phyloP scores from a whole-genome alignment of 1,140 invertebrate species.

The Prorops nasuta region DNA sequence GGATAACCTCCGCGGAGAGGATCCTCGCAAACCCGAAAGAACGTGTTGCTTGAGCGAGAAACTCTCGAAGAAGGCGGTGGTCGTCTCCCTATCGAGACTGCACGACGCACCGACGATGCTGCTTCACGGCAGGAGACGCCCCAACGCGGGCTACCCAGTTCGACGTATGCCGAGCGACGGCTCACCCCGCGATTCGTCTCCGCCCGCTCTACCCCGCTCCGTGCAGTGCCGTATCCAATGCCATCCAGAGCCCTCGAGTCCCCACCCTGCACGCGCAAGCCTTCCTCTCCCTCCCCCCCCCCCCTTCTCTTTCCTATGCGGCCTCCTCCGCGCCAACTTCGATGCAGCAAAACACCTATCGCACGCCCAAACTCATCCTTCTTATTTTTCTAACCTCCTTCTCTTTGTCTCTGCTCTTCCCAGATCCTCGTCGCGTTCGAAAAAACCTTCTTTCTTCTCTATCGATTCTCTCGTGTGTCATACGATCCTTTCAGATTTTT shows the following conservation, averaged over 20 bases:
- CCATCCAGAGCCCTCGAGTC: too few relatives aligned
- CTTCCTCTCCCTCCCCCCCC: neutral
- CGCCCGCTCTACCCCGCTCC: slow-evolving; percentile 42
- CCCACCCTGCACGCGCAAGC: slow-evolving; percentile 2
- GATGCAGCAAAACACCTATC: neutral
- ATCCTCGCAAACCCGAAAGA: too few relatives aligned
- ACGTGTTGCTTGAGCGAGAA: too few relatives aligned
- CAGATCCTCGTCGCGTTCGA: too few relatives aligned
- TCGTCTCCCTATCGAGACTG: slow-evolving; percentile 36
- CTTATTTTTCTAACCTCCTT: too few relatives aligned
- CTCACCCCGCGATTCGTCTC: slow-evolving; percentile 39
- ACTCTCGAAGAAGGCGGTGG: slow-evolving; percentile 35
- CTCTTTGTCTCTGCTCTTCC: too few relatives aligned
- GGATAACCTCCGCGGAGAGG: too few relatives aligned
- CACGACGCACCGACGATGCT: slow-evolving; percentile 36
- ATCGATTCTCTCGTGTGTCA: too few relatives aligned
- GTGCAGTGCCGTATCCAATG: slow-evolving; percentile 45
- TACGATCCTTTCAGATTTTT: too few relatives aligned
- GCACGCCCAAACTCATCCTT: too few relatives aligned
- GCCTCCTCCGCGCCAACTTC: neutral
- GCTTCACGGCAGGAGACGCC: slow-evolving; percentile 49
- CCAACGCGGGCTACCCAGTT: slow-evolving; percentile 46
- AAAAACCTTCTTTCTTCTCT: too few relatives aligned
- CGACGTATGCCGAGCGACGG: slow-evolving; percentile 46
- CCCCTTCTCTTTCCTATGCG: neutral